Conservation (phyloP, 2,888 invertebrate species). For the Craniophora ligustri region DNA sequence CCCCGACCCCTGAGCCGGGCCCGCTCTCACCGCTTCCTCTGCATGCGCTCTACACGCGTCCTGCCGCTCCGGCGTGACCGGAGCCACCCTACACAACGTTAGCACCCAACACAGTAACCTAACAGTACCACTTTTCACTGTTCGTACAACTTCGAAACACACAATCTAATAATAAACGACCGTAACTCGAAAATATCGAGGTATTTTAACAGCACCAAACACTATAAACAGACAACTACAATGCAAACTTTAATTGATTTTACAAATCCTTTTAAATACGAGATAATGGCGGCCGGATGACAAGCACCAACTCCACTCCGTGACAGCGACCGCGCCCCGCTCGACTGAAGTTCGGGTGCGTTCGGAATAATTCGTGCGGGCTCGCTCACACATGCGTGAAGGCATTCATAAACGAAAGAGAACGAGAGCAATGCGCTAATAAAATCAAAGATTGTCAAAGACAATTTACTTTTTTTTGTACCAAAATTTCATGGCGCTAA, state of each 20-base stretch:
- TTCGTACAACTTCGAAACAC: conserved; percentile 63
- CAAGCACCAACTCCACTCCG: conserved; percentile 88
- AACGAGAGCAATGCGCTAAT: conserved; percentile 69
- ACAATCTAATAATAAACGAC: conserved; percentile 56
- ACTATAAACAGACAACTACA: conserved; percentile 76
- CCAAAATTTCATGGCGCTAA: conserved; percentile 39
- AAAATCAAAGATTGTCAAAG: conserved; percentile 62
- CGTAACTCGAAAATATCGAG: conserved; percentile 61
- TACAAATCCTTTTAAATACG: conserved; percentile 87
- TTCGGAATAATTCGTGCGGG: conserved; percentile 83
- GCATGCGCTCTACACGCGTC: conserved; percentile 85
- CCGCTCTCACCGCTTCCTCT: conserved; percentile 90
- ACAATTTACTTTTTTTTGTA: conserved; percentile 54
- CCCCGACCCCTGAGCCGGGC: conserved; percentile 88
- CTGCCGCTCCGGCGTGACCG: conserved; percentile 81
- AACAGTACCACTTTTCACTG: conserved; percentile 82
- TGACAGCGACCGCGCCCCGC: conserved; percentile 90
- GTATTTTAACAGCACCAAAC: conserved; percentile 68
- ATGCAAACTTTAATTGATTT: conserved; percentile 84
- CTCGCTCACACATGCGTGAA: conserved; percentile 87
- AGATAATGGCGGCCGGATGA: conserved; percentile 90
- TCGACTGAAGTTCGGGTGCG: conserved; percentile 87
- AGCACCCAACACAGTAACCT: conserved; percentile 84
- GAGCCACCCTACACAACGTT: conserved; percentile 84
- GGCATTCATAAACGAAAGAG: conserved; percentile 75